Conservation (phyloP, 2,797 vertebrate species). For the Crenichthys baileyi region DNA sequence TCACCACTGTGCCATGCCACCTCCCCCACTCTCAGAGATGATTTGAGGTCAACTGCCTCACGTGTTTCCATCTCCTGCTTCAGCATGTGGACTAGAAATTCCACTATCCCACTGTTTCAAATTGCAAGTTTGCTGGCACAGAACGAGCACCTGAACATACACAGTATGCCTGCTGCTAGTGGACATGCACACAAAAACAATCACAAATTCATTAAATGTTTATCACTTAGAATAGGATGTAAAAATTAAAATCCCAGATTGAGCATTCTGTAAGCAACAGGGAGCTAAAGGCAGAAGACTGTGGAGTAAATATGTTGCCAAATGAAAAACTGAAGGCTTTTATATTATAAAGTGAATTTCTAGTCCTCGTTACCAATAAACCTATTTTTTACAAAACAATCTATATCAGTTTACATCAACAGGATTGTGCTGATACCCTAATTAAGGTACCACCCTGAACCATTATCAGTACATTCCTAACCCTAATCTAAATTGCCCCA, state of each 20-base stretch:
- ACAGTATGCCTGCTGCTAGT: constrained; percentile 8
- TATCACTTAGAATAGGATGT: constrained; percentile 20
- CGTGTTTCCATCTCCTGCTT: constrained; percentile 72
- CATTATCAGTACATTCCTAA: not conserved
- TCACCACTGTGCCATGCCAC: constrained; percentile 22
- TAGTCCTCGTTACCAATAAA: not conserved
- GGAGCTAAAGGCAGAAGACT: constrained; percentile 5
- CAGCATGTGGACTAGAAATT: constrained; percentile 76
- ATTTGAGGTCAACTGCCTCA: constrained; percentile 75
- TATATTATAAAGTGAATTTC: not conserved
- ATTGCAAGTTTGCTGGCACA: constrained; percentile 77
- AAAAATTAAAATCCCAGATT: constrained; percentile 1
- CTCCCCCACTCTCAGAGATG: constrained; percentile 54
- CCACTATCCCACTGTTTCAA: constrained; percentile 76
- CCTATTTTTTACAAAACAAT: not conserved
- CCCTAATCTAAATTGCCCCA: not conserved
- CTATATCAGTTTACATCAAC: not conserved
- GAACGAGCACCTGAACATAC: constrained; percentile 22
- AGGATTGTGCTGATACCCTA: not conserved
- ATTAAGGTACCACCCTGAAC: not conserved
- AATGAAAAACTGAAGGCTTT: not conserved
- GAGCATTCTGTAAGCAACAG: constrained; percentile 36
- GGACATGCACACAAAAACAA: constrained; percentile 9
- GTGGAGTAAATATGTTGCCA: not conserved
- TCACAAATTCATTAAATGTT: constrained; percentile 10